Percentiles rank a stretch among this genome's conserved stretches.
Conservation (phyloP, 1,140 invertebrate species). For the Ericerus pela region DNA sequence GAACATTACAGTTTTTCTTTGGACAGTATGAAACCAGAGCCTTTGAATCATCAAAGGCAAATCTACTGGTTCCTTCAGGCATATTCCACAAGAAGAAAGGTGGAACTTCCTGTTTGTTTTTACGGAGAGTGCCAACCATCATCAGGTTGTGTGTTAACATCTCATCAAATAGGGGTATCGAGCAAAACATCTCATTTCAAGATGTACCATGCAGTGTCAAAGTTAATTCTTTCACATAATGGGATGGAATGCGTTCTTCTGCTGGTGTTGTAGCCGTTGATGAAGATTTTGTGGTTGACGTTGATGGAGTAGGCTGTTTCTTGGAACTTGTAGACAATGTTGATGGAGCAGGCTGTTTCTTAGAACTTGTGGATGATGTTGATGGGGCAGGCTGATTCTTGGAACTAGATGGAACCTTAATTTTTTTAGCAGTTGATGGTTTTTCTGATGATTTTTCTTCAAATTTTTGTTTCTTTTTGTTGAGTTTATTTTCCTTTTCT, state of each 20-base stretch:
- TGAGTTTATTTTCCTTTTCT: background rate
- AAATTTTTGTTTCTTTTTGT: background rate
- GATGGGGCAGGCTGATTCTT: no score
- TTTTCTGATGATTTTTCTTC: background rate
- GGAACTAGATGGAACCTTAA: no score
- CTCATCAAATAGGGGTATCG: background rate
- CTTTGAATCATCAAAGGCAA: background rate
- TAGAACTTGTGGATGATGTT: no score
- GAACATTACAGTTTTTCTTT: background rate
- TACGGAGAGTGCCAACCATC: background rate
- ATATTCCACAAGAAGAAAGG: background rate
- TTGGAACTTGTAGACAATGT: no score
- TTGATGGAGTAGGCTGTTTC: no score
- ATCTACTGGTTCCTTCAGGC: background rate
- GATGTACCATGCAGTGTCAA: background rate
- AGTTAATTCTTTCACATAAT: background rate
- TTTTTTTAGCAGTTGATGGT: no score
- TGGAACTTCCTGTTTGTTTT: background rate
- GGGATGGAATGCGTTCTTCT: background rate
- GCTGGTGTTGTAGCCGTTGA: no score
- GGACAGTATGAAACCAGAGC: background rate
- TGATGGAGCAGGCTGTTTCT: no score
- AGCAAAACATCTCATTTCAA: background rate
- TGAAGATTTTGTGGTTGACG: no score
- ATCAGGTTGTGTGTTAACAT: background rate